Evolutionary conservation across 2,113 vertebrate species (phyloP).

Genomic region (Equus przewalskii): DNA sequence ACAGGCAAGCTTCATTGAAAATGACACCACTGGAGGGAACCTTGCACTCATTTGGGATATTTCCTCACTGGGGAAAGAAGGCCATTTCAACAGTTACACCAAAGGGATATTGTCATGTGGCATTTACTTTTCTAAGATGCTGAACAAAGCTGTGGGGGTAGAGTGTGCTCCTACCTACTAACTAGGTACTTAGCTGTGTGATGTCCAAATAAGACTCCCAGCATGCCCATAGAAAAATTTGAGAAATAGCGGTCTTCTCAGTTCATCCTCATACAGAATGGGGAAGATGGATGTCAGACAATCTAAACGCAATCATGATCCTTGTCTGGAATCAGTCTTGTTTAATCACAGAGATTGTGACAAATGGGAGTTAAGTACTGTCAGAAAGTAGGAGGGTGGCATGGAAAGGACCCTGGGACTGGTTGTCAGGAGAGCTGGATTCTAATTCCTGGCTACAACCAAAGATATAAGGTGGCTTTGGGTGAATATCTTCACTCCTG

Average conservation of each 20-base stretch:
- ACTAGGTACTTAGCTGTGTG: background rate
- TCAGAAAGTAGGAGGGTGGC: background rate
- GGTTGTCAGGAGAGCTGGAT: background rate
- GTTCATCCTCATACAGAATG: background rate
- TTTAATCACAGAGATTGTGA: background rate
- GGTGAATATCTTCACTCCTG: background rate
- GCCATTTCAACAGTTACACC: conserved; percentile 67
- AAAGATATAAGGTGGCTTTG: background rate
- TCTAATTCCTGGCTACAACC: background rate
- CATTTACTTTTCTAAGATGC: conserved; percentile 63
- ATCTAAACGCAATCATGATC: background rate
- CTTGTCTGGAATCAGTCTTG: background rate
- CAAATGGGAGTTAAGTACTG: background rate
- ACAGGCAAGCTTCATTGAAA: conserved; percentile 80
- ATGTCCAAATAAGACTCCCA: background rate
- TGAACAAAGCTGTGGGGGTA: conserved; percentile 26
- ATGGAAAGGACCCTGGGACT: background rate
- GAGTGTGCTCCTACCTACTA: background rate
- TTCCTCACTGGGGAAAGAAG: conserved; percentile 77
- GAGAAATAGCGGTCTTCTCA: background rate
- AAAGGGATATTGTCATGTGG: conserved; percentile 53
- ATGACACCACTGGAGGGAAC: conserved; percentile 79
- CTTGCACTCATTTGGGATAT: conserved; percentile 76
- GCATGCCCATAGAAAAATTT: background rate
- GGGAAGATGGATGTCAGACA: background rate